A percentile compares a stretch with the other conserved stretches of the same genome.
phyloP scores from a whole-genome alignment of 2,888 invertebrate genomes.

The Epiblema foenella region DNA sequence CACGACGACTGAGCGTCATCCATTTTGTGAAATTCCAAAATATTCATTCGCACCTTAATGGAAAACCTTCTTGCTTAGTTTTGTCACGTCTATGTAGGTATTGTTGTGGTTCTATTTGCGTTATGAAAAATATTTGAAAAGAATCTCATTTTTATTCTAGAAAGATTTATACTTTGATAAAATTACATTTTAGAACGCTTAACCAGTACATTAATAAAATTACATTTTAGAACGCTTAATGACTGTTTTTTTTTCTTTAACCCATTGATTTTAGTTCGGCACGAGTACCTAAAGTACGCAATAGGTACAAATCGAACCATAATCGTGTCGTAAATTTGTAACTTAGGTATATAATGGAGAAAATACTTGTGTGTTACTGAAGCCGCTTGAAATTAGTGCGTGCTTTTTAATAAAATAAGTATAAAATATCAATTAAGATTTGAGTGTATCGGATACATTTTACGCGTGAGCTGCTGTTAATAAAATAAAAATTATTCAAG shows the following conservation, averaged over 20 bases:
- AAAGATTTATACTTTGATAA: background rate
- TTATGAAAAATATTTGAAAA: conserved; percentile 23
- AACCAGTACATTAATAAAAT: background rate
- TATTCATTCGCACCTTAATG: conserved; percentile 63
- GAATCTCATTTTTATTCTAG: background rate
- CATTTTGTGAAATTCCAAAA: conserved; percentile 64
- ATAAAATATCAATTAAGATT: background rate
- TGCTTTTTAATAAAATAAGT: background rate
- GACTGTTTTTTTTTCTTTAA: background rate
- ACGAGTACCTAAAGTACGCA: background rate
- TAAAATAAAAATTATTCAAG: conserved; percentile 28
- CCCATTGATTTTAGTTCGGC: background rate
- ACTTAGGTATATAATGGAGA: background rate
- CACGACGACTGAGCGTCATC: conserved; percentile 62
- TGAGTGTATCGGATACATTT: background rate
- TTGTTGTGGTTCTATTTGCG: conserved; percentile 25
- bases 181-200: background rate
- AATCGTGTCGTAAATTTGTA: background rate
- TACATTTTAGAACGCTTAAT: background rate
- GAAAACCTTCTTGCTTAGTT: conserved; percentile 54
- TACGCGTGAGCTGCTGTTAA: background rate
- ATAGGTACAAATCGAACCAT: background rate
- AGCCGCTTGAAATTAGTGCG: no score
- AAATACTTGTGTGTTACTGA: no score
- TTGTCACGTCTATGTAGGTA: conserved; percentile 44